phyloP scores from a whole-genome alignment of 2,888 invertebrate species.

The Syritta pipiens region DNA sequence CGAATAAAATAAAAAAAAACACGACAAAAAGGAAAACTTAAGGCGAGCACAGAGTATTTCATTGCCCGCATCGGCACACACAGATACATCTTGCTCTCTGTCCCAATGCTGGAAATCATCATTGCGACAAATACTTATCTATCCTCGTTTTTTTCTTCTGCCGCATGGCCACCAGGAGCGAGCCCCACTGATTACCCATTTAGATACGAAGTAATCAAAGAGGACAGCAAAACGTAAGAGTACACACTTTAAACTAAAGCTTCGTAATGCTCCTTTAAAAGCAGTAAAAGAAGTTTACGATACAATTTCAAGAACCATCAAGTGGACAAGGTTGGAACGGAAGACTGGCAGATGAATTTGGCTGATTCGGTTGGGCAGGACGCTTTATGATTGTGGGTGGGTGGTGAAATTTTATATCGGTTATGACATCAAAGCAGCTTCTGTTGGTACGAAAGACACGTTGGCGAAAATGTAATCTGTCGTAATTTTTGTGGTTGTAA shows the following conservation, averaged over 20 bases:
- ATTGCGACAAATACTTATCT: slow-evolving; percentile 66
- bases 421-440: too few species aligned
- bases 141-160: slow-evolving; percentile 49
- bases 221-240: slow-evolving; percentile 46
- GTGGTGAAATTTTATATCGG: too few species aligned
- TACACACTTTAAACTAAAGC: slow-evolving; percentile 63
- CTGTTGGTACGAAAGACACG: too few species aligned
- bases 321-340: slow-evolving; percentile 55
- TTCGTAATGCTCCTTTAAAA: slow-evolving; percentile 60
- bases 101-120: slow-evolving; percentile 62
- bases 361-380: slow-evolving; percentile 14
- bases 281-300: slow-evolving; percentile 63
- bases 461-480: too few species aligned
- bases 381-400: slow-evolving; percentile 22
- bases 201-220: slow-evolving; percentile 67
- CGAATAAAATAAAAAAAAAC: slow-evolving; percentile 25
- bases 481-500: too few species aligned
- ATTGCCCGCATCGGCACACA: slow-evolving; percentile 46
- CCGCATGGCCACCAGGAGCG: background rate
- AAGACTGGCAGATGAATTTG: slow-evolving; percentile 40
- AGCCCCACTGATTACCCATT: slow-evolving; percentile 56
- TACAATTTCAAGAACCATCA: slow-evolving; percentile 56
- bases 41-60: slow-evolving; percentile 33
- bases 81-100: slow-evolving; percentile 57
- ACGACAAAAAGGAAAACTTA: slow-evolving; percentile 19